Evolutionary conservation across 2,797 vertebrate genomes (phyloP), one percentile per base, ranked within the genome.

Genomic region (Gallinago stenura): DNA sequence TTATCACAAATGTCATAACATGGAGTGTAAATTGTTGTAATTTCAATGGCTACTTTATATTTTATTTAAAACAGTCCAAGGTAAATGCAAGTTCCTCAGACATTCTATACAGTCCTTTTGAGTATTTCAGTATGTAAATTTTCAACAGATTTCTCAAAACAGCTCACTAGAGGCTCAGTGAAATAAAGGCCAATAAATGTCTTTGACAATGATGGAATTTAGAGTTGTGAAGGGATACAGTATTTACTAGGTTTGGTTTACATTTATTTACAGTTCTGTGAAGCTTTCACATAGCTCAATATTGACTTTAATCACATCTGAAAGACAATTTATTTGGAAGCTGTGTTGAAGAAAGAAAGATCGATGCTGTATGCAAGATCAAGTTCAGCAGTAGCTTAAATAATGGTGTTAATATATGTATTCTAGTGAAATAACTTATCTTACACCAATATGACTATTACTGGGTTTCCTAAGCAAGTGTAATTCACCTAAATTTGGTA

Each of bases 111-210:
- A 25, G 22, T 61, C 12, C 46, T 72, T 60, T 39, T 20, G 57
- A 85, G 62, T 41, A 81, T 85, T 89, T 91, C 62, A 73, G 18
- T 64, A 65, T 71, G 35, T 87, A 92, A 71, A 82, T 97, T 87
- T 73, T 88, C 51, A 54, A 83, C 68, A 82, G 17, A 35, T 94
- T 94, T 77, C 64, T 86, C 43, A 66, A 81, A 92, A 85, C 20
- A 92, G 35, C 21, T 96, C 91, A 70, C 58, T 50, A 21, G 51
- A 79, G 50, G 37, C 58, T 90, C 28, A 82, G 16, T 83, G 80
- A 95, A 94, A 89, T 94, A 93, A 91, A 95, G 45, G 24, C 60
- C 95, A 95, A 83, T 92, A 94, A 87, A 89, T 71, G 30, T 75
- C 37, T 75, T 69, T 90, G 46, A 89, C 50, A 94, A 43, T 75